Base-by-base conservation (phyloP, 2,113 vertebrate species). In the Dipodomys merriami region DNA sequence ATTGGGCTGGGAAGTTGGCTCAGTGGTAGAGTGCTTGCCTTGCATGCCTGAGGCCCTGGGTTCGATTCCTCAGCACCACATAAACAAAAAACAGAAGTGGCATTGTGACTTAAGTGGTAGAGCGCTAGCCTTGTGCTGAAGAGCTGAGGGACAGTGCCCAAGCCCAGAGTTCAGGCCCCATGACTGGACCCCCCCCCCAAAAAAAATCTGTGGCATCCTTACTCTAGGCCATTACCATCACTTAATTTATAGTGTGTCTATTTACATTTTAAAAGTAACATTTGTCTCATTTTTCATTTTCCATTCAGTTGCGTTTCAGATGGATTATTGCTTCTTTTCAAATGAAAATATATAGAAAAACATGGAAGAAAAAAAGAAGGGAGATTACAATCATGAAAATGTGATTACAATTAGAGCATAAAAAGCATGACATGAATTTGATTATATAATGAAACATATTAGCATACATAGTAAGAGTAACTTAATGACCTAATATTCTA, bases 291-390 rank as follows among this genome's bases (percentile, higher is more conserved):
- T 89, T 88, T 92, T 93, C 23, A n/a, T 85, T 92, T 93, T 84
- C 90, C 68, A 78, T 95, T 94, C 87, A 62, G 1, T 57, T 78
- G 89, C 73, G 33, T 74, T 90, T 90, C 67, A 83, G 67, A 88
- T 94, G 91, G 81, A 53, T 92, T 83, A 78, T 93, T 91, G 92
- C 67, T 88, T 79, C 64, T 82, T 94, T 93, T 93, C 92, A 79
- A 93, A 83, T 88, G n/a, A 91, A 94, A 88, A 46, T 83, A 68
- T 57, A 53, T 8, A 69, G 71, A 85, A 35, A 74, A 93, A 35
- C 30, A 86, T 20, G 67, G 82, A 27, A 33, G 25, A 57, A 86
- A 81, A 94, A 25, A 30, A 78, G 33, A 53, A 87, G 19, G 76
- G 60, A 88, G 62, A 68, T 35, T 64, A 65, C 13, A 69, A 85